phyloP scores from a whole-genome alignment of 2,888 invertebrate genomes.

The Himalopsyche japonica region DNA sequence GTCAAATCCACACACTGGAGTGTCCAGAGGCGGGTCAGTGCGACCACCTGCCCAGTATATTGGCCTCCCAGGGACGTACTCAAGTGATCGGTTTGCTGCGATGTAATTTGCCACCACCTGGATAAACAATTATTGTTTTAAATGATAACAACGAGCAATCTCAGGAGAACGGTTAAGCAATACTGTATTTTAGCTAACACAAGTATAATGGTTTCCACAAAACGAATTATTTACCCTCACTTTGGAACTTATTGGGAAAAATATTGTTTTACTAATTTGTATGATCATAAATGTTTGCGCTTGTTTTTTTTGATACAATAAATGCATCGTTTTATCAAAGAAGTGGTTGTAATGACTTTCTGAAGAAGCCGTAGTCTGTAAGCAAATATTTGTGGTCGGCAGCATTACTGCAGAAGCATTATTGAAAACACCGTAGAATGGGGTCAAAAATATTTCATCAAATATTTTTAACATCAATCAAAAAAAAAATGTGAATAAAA shows the following conservation, averaged over 20 bases:
- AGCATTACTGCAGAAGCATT: too few species aligned
- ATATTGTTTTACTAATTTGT: not conserved
- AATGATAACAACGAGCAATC: not conserved
- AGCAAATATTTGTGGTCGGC: too few species aligned
- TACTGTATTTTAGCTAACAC: not conserved
- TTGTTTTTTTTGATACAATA: too few species aligned
- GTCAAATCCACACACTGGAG: conserved; percentile 92
- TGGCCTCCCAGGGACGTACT: conserved; percentile 69
- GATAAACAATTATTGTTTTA: conserved; percentile 1
- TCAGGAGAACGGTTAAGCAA: not conserved
- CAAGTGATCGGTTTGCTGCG: conserved; percentile 75
- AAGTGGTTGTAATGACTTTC: too few species aligned
- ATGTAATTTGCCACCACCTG: conserved; percentile 92
- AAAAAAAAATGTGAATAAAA: too few species aligned
- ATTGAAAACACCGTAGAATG: too few species aligned
- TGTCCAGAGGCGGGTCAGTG: conserved; percentile 79
- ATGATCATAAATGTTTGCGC: not conserved
- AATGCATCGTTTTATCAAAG: too few species aligned
- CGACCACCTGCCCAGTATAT: conserved; percentile 89
- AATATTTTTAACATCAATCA: too few species aligned
- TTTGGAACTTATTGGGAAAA: not conserved
- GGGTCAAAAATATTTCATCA: too few species aligned
- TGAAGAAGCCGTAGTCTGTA: too few species aligned
- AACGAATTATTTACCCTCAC: not conserved
- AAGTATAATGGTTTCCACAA: not conserved